Evolutionary conservation across 1,140 invertebrate genomes (phyloP), one percentile per base, ranked within the genome.

Genomic region (Drosophila bocqueti): DNA sequence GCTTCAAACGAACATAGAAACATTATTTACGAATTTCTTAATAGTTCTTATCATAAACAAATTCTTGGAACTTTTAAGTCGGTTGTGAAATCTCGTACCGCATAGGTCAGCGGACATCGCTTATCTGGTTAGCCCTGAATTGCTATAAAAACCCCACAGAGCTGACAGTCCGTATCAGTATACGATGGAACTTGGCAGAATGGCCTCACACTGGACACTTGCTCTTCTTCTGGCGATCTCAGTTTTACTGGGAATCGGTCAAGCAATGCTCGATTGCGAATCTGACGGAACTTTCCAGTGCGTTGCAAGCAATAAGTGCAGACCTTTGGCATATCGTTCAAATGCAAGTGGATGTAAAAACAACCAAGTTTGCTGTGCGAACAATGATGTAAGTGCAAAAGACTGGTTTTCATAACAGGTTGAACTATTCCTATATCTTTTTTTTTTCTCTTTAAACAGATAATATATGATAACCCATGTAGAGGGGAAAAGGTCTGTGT

Each of bases 261-360:
- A 0, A 15, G 52, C 52, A 38, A 24, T 21, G 15, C 5, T 16
- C 15, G 3, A 4, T 16, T 55, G 52, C 34, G 7, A 16, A 38
- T 3, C 34, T 1, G 4, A 3, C 0, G 8, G 8, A 38, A 0
- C 0, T 1, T 9, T 0, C 24, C 8, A 38, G 18, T 55, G 52
- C 10, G 52, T 55, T 38, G 18, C 4, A 2, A 1, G 10, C 2
- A 0, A 16, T 0, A 3, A 10, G 0, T 55, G 52, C 52, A 0
- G 0, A 5, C 0, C 15, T 6, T 0, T 0, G 13, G 2, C 13
- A 21, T 54, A 21, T 29, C 31, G 52, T 9, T 0, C 4, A 15
- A 0, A 1, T 36, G 7, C 15, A 15, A 0, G 0, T 9, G 3
- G 8, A 16, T 55, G 52, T 38, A 5, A 0, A 0, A 0, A 0